Evolutionary conservation across 2,888 invertebrate genomes (phyloP), one percentile per base, ranked within the genome.

Genomic region (Pseudococcus longispinus): DNA sequence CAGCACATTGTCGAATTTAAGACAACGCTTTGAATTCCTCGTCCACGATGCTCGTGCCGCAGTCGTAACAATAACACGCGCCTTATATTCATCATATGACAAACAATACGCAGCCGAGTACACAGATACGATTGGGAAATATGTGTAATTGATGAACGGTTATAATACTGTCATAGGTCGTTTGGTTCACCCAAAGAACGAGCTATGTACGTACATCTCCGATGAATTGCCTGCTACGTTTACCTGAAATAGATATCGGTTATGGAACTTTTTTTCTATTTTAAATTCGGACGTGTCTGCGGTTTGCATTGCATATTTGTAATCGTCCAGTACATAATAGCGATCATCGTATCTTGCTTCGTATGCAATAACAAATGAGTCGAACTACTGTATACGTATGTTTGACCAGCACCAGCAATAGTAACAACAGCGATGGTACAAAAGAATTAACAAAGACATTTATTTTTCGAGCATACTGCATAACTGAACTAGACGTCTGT

Each of bases 91-190:
- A 23, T 60, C 60, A 60, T 60, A 60, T 60, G 60, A 60, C 60
- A 9, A 60, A 60, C 60, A 60, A 60, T 60, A 23, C 60, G 51
- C 37, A 60, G 60, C 23, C 20, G 8, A 23, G 9, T 60, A 60
- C 23, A 60, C 9, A 51, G 23, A 26, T 29, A 29, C 37, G 70
- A 70, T 29, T 29, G 70, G 26, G 15, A 29, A 70, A 70, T 70
- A n/a, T n/a, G n/a, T n/a, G n/a, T n/a, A 70, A 70, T 70, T 70
- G 70, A 70, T 70, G 70, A 70, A 70, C 70, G 29, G 29, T 29
- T 32, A 65, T 65, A 65, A 26, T 60, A 70, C 70, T 70, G 70
- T 70, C 70, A 29, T 18, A 70, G 29, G 70, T 70, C 70, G 18
- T 18, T 29, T 32, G 70, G 70, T 70, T 70, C 70, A 70, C 70